Evolutionary conservation across 2,888 invertebrate species (phyloP).

Genomic region (Nemoura dubitans): DNA sequence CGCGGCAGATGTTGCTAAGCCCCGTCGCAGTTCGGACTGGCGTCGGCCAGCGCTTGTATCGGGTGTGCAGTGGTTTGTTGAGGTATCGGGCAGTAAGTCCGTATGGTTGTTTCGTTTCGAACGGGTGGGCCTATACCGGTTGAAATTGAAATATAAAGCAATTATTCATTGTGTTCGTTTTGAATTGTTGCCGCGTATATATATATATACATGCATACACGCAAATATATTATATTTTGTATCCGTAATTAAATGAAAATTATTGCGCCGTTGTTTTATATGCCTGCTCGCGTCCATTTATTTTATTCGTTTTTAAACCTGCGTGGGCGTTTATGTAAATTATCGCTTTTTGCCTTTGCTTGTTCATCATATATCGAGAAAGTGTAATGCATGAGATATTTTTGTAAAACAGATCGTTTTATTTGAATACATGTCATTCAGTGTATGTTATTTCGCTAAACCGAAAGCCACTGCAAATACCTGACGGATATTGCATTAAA

Average conservation of each 20-base stretch:
- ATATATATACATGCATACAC: no score
- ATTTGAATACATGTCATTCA: no score
- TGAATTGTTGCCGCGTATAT: neutral
- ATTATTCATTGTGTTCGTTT: neutral
- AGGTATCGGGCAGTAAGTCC: no score
- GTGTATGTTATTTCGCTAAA: no score
- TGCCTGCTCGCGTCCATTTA: neutral
- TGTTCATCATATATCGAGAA: neutral
- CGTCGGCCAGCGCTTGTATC: neutral
- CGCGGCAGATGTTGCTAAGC: neutral
- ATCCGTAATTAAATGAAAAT: conserved; percentile 7
- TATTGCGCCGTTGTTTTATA: neutral
- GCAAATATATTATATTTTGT: no score
- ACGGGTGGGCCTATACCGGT: no score
- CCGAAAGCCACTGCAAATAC: no score
- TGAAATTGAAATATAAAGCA: neutral
- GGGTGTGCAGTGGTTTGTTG: no score
- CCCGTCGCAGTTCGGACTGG: neutral
- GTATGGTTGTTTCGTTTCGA: no score
- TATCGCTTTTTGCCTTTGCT: neutral
- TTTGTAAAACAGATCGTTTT: no score
- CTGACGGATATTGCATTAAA: no score
- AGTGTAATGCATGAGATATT: no score
- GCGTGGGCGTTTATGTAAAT: neutral
- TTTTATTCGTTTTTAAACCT: neutral